phyloP scores from a whole-genome alignment of 1,140 invertebrate species.

The Trialeurodes vaporariorum region DNA sequence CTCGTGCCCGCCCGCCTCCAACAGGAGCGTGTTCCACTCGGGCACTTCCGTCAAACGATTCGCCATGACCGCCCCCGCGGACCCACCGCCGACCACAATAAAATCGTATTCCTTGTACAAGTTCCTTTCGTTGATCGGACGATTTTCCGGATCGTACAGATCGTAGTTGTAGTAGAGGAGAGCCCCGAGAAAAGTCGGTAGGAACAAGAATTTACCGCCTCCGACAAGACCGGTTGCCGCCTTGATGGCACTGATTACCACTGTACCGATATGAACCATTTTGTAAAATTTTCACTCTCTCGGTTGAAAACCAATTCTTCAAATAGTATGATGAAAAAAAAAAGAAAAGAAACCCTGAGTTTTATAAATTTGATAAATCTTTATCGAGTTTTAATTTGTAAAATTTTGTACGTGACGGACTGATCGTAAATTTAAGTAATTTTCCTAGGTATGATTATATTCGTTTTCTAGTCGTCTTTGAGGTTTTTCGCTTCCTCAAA shows the following conservation, averaged over 20 bases:
- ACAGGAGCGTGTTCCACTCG: conserved; percentile 62
- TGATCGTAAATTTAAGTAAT: no score
- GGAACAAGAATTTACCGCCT: conserved; percentile 54
- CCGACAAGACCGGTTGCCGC: conserved; percentile 52
- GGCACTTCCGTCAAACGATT: conserved; percentile 68
- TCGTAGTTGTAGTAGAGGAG: conserved; percentile 78
- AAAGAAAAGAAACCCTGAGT: not conserved
- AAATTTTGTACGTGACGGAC: no score
- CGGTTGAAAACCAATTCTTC: no score
- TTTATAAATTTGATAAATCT: no score
- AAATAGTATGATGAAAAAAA: not conserved
- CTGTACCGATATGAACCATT: conserved; percentile 22
- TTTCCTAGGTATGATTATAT: no score
- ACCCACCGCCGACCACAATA: conserved; percentile 67
- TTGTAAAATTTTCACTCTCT: no score
- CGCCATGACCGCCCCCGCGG: conserved; percentile 75
- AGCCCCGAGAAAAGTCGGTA: conserved; percentile 62
- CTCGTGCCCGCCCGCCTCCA: conserved; percentile 82
- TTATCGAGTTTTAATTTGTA: no score
- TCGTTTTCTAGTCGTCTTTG: no score
- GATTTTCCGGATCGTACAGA: conserved; percentile 69
- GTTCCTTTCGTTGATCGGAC: conserved; percentile 52
- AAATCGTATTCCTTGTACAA: conserved; percentile 61
- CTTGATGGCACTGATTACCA: conserved; percentile 44
- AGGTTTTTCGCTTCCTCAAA: no score